Conservation (phyloP, 2,888 invertebrate genomes). For the Ctenicera cuprea region DNA sequence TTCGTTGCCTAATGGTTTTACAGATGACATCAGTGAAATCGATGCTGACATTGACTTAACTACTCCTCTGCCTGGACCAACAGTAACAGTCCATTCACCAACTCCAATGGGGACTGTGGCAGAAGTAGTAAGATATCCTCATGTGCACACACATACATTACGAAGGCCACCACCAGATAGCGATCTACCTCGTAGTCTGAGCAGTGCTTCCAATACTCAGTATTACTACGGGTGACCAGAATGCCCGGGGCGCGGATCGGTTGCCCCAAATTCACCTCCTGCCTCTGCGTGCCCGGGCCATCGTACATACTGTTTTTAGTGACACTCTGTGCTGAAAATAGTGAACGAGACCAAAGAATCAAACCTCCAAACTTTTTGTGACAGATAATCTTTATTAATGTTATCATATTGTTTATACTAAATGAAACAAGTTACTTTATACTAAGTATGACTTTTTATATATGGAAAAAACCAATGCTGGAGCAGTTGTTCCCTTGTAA, state of each 20-base stretch:
- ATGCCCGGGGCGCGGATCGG: slow-evolving; percentile 66
- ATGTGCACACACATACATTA: slow-evolving; percentile 68
- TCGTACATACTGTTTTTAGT: slow-evolving; percentile 70
- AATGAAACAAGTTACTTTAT: slow-evolving; percentile 38
- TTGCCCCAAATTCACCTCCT: slow-evolving; percentile 63
- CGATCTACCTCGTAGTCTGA: slow-evolving; percentile 78
- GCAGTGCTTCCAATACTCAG: slow-evolving; percentile 79
- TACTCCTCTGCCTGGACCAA: slow-evolving; percentile 80
- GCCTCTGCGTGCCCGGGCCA: slow-evolving; percentile 69
- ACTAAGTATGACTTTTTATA: slow-evolving; percentile 37
- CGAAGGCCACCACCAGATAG: slow-evolving; percentile 70
- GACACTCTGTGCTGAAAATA: slow-evolving; percentile 59
- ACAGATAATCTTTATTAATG: slow-evolving; percentile 51
- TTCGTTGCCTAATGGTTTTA: slow-evolving; percentile 87
- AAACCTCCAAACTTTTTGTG: slow-evolving; percentile 59
- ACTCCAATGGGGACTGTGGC: slow-evolving; percentile 68
- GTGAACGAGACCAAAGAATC: slow-evolving; percentile 66
- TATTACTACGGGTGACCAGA: slow-evolving; percentile 86
- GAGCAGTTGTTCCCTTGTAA: slow-evolving; percentile 35
- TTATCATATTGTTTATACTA: slow-evolving; percentile 44
- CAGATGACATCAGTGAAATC: slow-evolving; percentile 91
- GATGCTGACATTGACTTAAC: slow-evolving; percentile 87
- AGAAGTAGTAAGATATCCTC: slow-evolving; percentile 68
- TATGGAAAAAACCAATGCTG: slow-evolving; percentile 31
- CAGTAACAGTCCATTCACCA: slow-evolving; percentile 74